Evolutionary conservation across 2,113 vertebrate genomes (phyloP), one percentile per base, ranked within the genome.

Genomic region (Rhabdomys dilectus): DNA sequence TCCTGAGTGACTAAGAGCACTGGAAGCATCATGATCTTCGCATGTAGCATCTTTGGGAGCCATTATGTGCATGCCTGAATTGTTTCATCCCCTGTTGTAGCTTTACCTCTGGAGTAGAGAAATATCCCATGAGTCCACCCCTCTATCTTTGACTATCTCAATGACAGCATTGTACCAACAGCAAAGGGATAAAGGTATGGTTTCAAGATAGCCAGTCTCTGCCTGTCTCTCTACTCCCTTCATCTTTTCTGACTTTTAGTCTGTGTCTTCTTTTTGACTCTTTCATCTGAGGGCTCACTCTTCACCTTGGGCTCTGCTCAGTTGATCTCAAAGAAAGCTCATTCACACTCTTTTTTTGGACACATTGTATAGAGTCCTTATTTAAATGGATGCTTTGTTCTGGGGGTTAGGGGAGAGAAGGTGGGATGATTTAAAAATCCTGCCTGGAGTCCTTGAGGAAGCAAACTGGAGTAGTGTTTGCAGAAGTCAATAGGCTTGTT

Each of bases 391-490:
- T 96, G 72, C 89, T 98, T 96, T 97, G 96, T 98, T 98, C 93
- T 84, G 58, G 17, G 94, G 81, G 93, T 93, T 98, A 97, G 89
- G 73, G 36, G 92, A 87, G 56, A 97, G 91, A 96, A 96, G 66
- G 94, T 97, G 76, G 93, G 97, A 98, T 97, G 97, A 98, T 98
- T 98, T 97, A 94, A 98, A 98, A 98, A 96, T 98, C 96, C 94
- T 98, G 96, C 97, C 39, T 5, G 13, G 87, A 98, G 98, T 98
- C 98, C 98, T 99, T 98, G 98, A 99, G 97, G 97, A 98, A 97
- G 97, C 94, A 96, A 98, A 91, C 97, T 97, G 97, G 98, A 98
- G 98, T 98, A 95, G 96, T 97, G 97, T 97, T 98, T 98, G 97
- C 97, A 98, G 96, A 97, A 99, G 98, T 99, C 98, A 98, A 98